Evolutionary conservation across 2,797 vertebrate genomes (phyloP).

Genomic region (Enteromius unitaeniatus): DNA sequence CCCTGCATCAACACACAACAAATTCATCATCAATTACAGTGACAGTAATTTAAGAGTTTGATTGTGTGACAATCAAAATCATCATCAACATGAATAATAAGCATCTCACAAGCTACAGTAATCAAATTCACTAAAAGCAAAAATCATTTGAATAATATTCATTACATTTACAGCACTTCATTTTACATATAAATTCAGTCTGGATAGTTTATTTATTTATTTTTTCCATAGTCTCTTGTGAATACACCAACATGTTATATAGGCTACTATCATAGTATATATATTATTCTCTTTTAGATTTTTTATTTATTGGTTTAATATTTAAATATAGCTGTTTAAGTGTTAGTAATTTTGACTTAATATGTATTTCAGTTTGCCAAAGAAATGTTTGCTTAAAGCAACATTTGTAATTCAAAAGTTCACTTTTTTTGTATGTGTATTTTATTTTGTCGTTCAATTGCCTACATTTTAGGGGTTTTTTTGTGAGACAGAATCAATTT

Average conservation of each 20-base stretch:
- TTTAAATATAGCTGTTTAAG: background rate
- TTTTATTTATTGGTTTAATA: background rate
- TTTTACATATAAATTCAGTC: background rate
- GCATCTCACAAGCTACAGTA: background rate
- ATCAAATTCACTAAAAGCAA: background rate
- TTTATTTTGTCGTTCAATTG: background rate
- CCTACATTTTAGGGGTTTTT: background rate
- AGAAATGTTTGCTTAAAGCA: background rate
- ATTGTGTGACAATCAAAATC: background rate
- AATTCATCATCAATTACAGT: background rate
- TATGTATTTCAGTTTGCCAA: background rate
- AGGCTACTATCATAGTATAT: background rate
- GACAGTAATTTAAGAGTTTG: background rate
- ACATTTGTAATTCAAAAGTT: background rate
- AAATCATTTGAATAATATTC: background rate
- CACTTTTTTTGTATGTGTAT: background rate
- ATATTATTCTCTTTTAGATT: background rate
- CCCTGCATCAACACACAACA: slow-evolving; percentile 78
- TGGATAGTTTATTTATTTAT: background rate
- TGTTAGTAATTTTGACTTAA: background rate
- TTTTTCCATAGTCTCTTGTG: background rate
- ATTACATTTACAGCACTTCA: background rate
- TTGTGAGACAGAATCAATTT: background rate
- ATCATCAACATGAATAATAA: background rate
- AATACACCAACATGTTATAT: background rate